These are phyloP conservation scores for Monoplex corrugatus DNA, from an alignment of 2,888 invertebrate genomes.

Conservation along the genomic window DNA sequence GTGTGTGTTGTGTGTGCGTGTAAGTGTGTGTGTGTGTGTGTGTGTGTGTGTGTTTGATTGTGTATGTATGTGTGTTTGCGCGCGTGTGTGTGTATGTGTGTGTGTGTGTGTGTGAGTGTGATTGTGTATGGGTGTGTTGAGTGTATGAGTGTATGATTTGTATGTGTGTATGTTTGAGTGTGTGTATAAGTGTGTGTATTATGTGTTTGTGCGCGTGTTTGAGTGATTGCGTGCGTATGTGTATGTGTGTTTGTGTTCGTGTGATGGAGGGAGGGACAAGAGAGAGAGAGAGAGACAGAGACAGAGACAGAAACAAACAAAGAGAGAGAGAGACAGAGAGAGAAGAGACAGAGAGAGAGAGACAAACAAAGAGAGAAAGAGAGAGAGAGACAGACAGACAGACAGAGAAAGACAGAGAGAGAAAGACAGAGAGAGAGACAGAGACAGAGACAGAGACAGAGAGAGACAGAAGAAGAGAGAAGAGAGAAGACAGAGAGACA, in stretches of 20 bases:
- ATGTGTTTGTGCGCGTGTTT: neutral
- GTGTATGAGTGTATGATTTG: neutral
- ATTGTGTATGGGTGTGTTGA: neutral
- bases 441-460: constrained; percentile 10
- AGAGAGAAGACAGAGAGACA: neutral
- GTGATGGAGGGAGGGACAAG: neutral
- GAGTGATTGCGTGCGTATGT: neutral
- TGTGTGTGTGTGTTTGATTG: too few relatives aligned
- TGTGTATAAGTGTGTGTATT: neutral
- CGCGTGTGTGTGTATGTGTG: too few relatives aligned
- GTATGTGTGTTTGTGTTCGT: neutral
- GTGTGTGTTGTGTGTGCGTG: too few relatives aligned
- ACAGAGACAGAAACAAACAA: neutral
- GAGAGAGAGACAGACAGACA: neutral
- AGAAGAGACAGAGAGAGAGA: too few relatives aligned
- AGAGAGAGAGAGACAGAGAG: too few relatives aligned
- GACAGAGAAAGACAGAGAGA: neutral
- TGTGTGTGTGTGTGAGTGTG: too few relatives aligned
- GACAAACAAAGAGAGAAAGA: neutral
- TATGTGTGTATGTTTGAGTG: too few relatives aligned
- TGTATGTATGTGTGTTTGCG: too few relatives aligned
- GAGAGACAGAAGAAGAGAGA: neutral
- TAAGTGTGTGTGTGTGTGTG: too few relatives aligned
- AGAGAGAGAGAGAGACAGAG: neutral
- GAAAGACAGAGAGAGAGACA: constrained; percentile 10